These are phyloP conservation scores for Cheilosia pagana DNA, from an alignment of 2,888 invertebrate genomes.

Conservation along the genomic window DNA sequence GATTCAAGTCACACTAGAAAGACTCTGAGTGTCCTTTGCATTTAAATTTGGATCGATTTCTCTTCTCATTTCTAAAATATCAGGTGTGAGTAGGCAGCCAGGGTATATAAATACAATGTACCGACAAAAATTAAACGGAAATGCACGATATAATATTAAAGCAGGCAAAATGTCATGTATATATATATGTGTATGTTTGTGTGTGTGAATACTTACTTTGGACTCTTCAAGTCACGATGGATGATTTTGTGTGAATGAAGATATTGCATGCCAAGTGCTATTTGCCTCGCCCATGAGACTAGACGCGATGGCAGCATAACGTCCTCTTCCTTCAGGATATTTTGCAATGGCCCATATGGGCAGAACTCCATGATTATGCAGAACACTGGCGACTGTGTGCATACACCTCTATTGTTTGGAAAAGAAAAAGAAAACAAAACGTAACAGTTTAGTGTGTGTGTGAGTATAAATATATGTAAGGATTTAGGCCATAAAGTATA, in stretches of 20 bases:
- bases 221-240: constrained; percentile 99
- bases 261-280: constrained; percentile 98
- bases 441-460: constrained; percentile 1
- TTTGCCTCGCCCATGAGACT: constrained; percentile 97
- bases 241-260: constrained; percentile 98
- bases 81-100: constrained; percentile 11
- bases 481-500: no score
- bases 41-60: constrained; percentile 21
- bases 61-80: not conserved
- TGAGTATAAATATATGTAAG: not conserved
- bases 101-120: not conserved
- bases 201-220: constrained; percentile 86
- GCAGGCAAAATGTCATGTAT: not conserved
- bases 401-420: constrained; percentile 90
- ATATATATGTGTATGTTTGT: no score
- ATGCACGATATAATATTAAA: constrained; percentile 1
- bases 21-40: not conserved
- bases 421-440: constrained; percentile 64
- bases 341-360: constrained; percentile 96
- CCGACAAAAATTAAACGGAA: constrained; percentile 6
- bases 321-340: constrained; percentile 93
- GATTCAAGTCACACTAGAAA: constrained; percentile 9
- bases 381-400: constrained; percentile 95
- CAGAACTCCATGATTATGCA: constrained; percentile 99
- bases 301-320: constrained; percentile 93